Evolutionary conservation across 2,888 invertebrate species (phyloP), one percentile per base, ranked within the genome.

Genomic region (Linyphia triangularis): DNA sequence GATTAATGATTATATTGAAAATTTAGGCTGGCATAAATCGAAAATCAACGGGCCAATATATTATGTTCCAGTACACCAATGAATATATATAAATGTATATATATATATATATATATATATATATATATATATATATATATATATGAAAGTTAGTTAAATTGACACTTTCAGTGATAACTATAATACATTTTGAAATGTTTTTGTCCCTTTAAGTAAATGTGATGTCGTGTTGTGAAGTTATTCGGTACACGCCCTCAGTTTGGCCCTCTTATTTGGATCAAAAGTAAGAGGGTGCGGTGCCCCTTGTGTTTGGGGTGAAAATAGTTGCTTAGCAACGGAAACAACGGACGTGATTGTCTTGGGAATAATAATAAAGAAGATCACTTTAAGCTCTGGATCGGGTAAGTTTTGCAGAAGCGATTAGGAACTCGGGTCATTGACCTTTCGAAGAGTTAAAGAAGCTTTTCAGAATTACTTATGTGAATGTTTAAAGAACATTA

Each of bases 341-440:
- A 85, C 67, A 78, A 61, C 61, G 85, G 85, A 86, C 85, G 85
- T 79, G 85, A 86, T 79, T 86, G 73, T 88, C 86, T 88, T 88
- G 73, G 81, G 61, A 81, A 81, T 88, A 69, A 30, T 26, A 51
- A 19, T 24, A 79, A 65, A 73, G 65, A 88, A 61, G 43, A 28
- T 51, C 59, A 40, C 77, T 69, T 77, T 84, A 70, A 59, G 73
- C 37, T 51, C 61, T 65, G 16, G 70, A 73, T 79, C 65, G 67
- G 65, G 24, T 30, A 72, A 72, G 69, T 65, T 43, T 73, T 28
- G 26, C 40, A 61, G 57, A 22, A 51, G 26, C 26, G 10, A 28
- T 37, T 24, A 28, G 13, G 26, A 22, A 26, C 10, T 24, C 22
- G 6, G 73, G 86, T 61, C 75, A 75, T 33, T 75, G 81, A 88